Percentiles rank a stretch among this genome's conserved stretches.
These are phyloP conservation scores for Accipiter virgatus DNA, from an alignment of 2,113 vertebrate species.

Conservation along the genomic window DNA sequence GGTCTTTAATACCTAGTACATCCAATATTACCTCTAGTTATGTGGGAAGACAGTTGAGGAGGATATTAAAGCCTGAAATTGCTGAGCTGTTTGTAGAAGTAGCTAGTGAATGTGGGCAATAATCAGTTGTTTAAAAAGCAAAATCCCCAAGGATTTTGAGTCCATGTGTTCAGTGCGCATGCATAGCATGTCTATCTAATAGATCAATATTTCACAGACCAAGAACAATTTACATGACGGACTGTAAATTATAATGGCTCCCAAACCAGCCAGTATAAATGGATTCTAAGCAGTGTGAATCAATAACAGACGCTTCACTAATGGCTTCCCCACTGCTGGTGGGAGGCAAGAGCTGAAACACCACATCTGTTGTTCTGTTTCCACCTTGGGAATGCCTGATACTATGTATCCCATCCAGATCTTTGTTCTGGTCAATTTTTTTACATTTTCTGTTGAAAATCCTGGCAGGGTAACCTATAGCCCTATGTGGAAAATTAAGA, in stretches of 20 bases:
- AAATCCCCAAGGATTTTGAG: background rate
- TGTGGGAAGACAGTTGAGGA: background rate
- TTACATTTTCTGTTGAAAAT: background rate
- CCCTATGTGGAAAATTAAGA: background rate
- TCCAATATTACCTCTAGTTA: background rate
- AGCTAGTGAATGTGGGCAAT: background rate
- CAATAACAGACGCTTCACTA: constrained; percentile 4
- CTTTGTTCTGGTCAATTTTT: background rate
- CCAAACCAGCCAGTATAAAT: constrained; percentile 48
- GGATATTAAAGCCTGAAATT: constrained; percentile 20
- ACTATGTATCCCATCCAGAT: background rate
- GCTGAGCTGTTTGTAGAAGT: constrained; percentile 2
- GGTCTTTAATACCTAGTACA: background rate
- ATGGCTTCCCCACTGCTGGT: constrained; percentile 12
- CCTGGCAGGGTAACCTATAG: background rate
- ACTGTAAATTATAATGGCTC: constrained; percentile 55
- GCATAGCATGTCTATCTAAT: background rate
- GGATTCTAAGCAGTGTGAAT: constrained; percentile 32
- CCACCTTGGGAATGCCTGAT: background rate
- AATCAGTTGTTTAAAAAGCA: constrained; percentile 36
- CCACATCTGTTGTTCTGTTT: background rate
- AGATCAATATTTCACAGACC: constrained; percentile 59
- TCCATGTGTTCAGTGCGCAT: background rate
- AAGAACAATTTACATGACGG: constrained; percentile 58
- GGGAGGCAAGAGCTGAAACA: background rate